phyloP scores from a whole-genome alignment of 37 sponge, comb jelly and placozoan species.

The Chondrilla cf. caribensis region DNA sequence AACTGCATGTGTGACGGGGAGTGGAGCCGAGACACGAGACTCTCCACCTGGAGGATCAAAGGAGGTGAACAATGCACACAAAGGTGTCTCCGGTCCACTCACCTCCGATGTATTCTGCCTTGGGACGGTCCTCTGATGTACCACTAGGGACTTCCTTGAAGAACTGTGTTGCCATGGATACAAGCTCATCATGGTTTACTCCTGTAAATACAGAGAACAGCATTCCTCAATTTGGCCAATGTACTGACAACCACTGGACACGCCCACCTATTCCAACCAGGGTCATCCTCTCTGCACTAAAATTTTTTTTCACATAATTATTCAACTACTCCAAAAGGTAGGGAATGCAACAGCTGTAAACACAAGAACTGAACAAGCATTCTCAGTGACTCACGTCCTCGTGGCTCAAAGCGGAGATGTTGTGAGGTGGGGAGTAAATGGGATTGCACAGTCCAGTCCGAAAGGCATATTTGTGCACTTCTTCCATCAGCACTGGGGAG shows the following conservation, averaged over 20 bases:
- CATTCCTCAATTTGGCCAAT: not conserved
- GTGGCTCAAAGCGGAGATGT: constrained; percentile 31
- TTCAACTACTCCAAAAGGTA: constrained; percentile 54
- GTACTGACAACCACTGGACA: not conserved
- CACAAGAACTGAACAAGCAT: too few species aligned
- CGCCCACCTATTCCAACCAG: constrained; percentile 75
- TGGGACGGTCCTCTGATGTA: not conserved
- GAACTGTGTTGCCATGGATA: not conserved
- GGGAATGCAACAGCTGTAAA: too few species aligned
- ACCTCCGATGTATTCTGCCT: constrained; percentile 70
- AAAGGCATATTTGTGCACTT: constrained; percentile 41
- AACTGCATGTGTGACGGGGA: constrained; percentile 41
- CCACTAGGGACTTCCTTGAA: constrained; percentile 37
- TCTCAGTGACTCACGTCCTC: constrained; percentile 43
- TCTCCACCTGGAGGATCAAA: constrained; percentile 44
- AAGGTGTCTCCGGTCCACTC: not conserved
- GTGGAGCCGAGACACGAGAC: constrained; percentile 27
- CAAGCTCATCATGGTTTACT: constrained; percentile 58
- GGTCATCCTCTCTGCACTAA: constrained; percentile 30
- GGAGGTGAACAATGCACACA: not conserved
- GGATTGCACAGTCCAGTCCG: constrained; percentile 66
- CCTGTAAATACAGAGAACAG: constrained; percentile 24
- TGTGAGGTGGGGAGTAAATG: constrained; percentile 51
- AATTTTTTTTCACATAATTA: constrained; percentile 46
- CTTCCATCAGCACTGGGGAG: constrained; percentile 52